These are phyloP conservation scores for Thysanoteuthis rhombus DNA, from an alignment of 2,888 invertebrate genomes.

Conservation along the genomic window DNA sequence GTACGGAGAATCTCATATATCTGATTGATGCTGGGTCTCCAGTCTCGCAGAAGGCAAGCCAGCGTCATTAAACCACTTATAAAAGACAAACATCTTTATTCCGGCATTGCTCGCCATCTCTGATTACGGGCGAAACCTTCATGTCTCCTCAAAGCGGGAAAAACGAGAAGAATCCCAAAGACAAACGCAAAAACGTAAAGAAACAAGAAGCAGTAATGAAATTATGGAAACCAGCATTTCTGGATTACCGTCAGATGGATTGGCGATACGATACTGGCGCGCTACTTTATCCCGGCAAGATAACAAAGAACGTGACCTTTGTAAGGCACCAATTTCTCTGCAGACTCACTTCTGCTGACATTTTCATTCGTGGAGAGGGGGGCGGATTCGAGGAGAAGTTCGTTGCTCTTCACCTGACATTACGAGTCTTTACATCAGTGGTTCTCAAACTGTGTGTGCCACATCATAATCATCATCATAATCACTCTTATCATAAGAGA, in stretches of 20 bases:
- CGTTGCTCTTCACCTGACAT: neutral
- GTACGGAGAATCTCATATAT: no score
- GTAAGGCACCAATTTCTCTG: neutral
- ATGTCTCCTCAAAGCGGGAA: neutral
- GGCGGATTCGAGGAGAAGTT: neutral
- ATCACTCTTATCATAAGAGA: no score
- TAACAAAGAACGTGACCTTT: neutral
- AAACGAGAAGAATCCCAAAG: neutral
- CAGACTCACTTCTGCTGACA: neutral
- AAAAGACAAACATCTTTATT: neutral
- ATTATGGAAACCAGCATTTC: neutral
- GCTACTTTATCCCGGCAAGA: neutral
- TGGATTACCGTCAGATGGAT: neutral
- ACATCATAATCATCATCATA: no score
- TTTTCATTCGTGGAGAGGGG: neutral
- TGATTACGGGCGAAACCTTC: neutral
- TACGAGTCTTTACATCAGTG: no score
- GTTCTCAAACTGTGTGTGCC: no score
- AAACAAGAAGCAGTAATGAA: neutral
- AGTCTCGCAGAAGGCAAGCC: neutral
- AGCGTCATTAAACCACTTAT: neutral
- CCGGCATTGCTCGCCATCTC: neutral
- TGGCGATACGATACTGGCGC: neutral
- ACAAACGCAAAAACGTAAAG: neutral
- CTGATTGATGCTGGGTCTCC: neutral